Conservation (phyloP, 1,140 invertebrate genomes). For the Tetragnatha versicolor region DNA sequence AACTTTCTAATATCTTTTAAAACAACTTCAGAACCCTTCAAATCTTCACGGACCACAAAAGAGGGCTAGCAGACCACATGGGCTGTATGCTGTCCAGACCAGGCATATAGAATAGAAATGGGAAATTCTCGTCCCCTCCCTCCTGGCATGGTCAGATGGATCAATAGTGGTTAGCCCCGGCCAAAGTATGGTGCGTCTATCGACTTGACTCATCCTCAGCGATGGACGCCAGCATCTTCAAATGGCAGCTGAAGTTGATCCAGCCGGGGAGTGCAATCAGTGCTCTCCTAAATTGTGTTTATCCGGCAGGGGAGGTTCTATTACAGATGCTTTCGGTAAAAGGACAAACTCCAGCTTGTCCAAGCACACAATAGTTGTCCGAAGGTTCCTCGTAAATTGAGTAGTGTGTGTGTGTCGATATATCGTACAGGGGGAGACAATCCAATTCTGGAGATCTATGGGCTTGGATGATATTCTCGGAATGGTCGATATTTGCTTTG, state of each 20-base stretch:
- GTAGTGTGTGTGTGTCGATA: neutral
- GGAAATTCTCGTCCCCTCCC: neutral
- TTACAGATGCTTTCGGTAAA: conserved; percentile 24
- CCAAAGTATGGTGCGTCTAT: conserved; percentile 19
- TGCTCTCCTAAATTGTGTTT: conserved; percentile 34
- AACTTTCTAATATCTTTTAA: too few species aligned
- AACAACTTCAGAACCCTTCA: too few species aligned
- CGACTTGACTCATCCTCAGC: conserved; percentile 10
- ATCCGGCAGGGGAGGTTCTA: conserved; percentile 24
- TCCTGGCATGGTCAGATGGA: conserved; percentile 19
- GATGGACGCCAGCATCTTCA: conserved; percentile 17
- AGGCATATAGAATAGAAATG: neutral
- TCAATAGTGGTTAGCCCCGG: conserved; percentile 6
- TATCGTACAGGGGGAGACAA: neutral
- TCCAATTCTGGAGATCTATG: neutral
- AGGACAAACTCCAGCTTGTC: conserved; percentile 36
- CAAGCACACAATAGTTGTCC: conserved; percentile 24
- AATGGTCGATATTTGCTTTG: neutral
- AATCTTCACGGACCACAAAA: too few species aligned
- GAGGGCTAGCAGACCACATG: too few species aligned
- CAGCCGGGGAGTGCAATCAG: conserved; percentile 17
- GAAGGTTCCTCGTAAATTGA: conserved; percentile 15
- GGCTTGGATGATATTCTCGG: neutral
- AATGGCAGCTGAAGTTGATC: conserved; percentile 4
- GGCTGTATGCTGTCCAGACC: too few species aligned